phyloP scores from a whole-genome alignment of 2,113 vertebrate species.

The Bungarus multicinctus region DNA sequence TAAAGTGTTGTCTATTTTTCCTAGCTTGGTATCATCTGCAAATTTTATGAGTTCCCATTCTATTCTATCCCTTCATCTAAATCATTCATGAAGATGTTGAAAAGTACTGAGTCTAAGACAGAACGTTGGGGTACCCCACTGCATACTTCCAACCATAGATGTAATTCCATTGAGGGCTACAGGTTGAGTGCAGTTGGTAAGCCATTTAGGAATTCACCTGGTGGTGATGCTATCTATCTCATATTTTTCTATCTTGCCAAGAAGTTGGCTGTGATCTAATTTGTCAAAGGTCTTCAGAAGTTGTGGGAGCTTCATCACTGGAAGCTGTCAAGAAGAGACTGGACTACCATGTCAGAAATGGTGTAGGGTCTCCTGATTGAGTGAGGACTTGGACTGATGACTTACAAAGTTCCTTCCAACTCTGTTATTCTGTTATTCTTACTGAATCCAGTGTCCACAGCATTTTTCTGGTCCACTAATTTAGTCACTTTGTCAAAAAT shows the following conservation, averaged over 20 bases:
- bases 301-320: too few relatives aligned
- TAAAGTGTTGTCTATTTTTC: background rate
- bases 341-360: too few relatives aligned
- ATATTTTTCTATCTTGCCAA: background rate
- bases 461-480: background rate
- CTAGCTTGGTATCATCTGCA: background rate
- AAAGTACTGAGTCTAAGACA: background rate
- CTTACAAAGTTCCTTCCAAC: too few relatives aligned
- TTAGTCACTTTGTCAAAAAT: background rate
- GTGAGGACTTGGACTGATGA: too few relatives aligned
- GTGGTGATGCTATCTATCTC: background rate
- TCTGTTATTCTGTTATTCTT: background rate
- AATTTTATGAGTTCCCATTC: background rate
- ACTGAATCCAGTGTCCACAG: background rate
- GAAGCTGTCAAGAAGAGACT: too few relatives aligned
- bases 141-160: background rate
- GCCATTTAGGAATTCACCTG: background rate
- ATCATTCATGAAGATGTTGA: background rate
- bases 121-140: background rate
- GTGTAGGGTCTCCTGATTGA: too few relatives aligned
- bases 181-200: background rate
- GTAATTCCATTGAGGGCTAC: background rate
- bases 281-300: background rate
- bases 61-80: background rate
- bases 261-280: background rate